Base-by-base conservation (phyloP, 2,113 vertebrate species). In the Speoplatyrhinus poulsoni region DNA sequence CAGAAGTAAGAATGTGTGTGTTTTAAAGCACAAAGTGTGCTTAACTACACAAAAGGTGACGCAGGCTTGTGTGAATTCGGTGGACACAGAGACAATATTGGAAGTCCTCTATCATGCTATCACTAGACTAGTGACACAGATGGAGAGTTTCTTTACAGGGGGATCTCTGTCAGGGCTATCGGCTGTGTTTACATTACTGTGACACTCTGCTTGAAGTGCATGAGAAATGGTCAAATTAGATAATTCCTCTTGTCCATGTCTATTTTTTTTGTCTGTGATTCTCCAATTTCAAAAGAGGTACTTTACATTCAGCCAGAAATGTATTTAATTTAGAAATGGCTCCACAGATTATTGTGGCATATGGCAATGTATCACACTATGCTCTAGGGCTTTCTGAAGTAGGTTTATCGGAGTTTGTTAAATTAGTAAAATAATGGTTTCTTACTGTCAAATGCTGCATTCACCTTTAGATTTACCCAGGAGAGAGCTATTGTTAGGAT, bases 41-140 rank as follows among this genome's bases (percentile, higher is more conserved):
- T 74, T 78, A 79, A 72, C 71, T 79, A 75, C 75, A 82, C 83
- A 84, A 80, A 81, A 82, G 80, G 62, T 84, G 80, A 82, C 70
- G 55, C 67, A 79, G 75, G 73, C 65, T 60, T 82, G 66, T 80
- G 69, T 69, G 75, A 76, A 64, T 79, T 69, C 62, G 68, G 33
- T 19, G 57, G 19, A 66, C 33, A 46, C 9, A 6, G 55, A 61
- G 55, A 47, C 10, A 15, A 56, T 47, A 33, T 63, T 57, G 48
- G 53, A 71, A 75, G 73, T 73, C 74, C 78, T 78, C 69, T 49
- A 48, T 46, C 60, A 59, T 54, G 0, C 52, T 72, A 60, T 36
- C 72, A 26, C 26, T 3, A 26, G 26, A 3, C 26, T 26, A 26
- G 26, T 26, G 26, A 26, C 26, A 26, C 26, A 26, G 26, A 26